Conservation (phyloP, 2,113 vertebrate genomes). For the Nothoprocta perdicaria region DNA sequence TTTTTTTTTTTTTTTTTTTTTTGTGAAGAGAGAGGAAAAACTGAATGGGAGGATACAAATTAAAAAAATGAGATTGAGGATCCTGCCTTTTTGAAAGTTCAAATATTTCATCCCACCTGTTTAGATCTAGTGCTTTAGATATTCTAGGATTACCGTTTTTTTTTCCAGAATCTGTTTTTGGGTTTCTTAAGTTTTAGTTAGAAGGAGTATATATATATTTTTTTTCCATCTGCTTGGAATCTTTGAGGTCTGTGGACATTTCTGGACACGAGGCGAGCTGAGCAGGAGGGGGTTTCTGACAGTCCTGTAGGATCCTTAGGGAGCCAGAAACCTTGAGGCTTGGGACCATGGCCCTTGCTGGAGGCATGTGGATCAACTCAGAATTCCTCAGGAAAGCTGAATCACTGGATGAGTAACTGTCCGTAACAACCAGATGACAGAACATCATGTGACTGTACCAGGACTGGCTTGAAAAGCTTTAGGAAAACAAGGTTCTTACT, state of each 20-base stretch:
- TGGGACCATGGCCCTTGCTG: background rate
- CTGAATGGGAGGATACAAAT: background rate
- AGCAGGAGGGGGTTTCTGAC: background rate
- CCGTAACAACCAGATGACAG: background rate
- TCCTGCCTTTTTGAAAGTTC: background rate
- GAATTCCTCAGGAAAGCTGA: constrained; percentile 47
- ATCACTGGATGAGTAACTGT: constrained; percentile 47
- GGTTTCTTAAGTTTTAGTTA: background rate
- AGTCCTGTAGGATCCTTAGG: background rate
- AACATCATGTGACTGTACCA: background rate
- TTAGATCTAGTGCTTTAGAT: background rate
- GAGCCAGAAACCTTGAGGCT: constrained; percentile 15
- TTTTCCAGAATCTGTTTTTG: background rate
- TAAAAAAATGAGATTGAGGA: background rate
- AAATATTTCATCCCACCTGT: background rate
- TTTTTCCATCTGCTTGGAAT: constrained; percentile 40
- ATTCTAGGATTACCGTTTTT: background rate
- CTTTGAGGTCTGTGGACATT: background rate
- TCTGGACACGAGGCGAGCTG: background rate
- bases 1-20: background rate
- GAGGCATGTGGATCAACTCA: background rate
- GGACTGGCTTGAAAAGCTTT: background rate
- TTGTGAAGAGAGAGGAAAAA: background rate
- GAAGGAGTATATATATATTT: constrained; percentile 1
- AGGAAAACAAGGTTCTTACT: background rate